Evolutionary conservation across 2,797 vertebrate genomes (phyloP).

Genomic region (Gouania willdenowi): DNA sequence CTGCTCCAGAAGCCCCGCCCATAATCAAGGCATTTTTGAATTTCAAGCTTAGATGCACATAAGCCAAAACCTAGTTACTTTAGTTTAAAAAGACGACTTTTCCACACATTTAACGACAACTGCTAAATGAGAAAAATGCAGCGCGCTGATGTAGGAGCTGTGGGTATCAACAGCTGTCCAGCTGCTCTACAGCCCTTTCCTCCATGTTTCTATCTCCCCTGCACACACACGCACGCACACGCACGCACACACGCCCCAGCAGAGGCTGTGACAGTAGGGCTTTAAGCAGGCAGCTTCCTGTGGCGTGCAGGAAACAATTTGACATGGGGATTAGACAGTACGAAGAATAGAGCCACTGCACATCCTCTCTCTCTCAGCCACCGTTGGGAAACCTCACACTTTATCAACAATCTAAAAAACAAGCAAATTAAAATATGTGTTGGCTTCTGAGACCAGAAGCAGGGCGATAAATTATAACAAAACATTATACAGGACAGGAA

Average conservation of each 20-base stretch:
- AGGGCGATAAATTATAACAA: slow-evolving; percentile 8
- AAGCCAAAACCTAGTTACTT: too few relatives aligned
- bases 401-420: too few relatives aligned
- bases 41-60: too few relatives aligned
- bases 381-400: too few relatives aligned
- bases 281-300: slow-evolving; percentile 68
- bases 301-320: slow-evolving; percentile 77
- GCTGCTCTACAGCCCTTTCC: slow-evolving; percentile 24
- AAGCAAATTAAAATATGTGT: neutral
- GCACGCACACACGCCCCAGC: slow-evolving; percentile 72
- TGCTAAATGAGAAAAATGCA: neutral
- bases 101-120: neutral
- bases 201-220: slow-evolving; percentile 46
- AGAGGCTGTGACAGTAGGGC: slow-evolving; percentile 54
- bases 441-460: slow-evolving; percentile 2
- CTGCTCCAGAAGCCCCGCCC: too few relatives aligned
- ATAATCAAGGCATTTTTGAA: too few relatives aligned
- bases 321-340: slow-evolving; percentile 75
- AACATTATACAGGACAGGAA: slow-evolving; percentile 7
- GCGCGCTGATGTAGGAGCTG: slow-evolving; percentile 36
- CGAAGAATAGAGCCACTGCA: slow-evolving; percentile 44
- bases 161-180: slow-evolving; percentile 66
- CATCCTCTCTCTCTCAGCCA: slow-evolving; percentile 5
- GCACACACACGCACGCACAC: slow-evolving; percentile 76
- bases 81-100: too few relatives aligned